phyloP scores from a whole-genome alignment of 2,113 vertebrate genomes.

The Mugil cephalus region DNA sequence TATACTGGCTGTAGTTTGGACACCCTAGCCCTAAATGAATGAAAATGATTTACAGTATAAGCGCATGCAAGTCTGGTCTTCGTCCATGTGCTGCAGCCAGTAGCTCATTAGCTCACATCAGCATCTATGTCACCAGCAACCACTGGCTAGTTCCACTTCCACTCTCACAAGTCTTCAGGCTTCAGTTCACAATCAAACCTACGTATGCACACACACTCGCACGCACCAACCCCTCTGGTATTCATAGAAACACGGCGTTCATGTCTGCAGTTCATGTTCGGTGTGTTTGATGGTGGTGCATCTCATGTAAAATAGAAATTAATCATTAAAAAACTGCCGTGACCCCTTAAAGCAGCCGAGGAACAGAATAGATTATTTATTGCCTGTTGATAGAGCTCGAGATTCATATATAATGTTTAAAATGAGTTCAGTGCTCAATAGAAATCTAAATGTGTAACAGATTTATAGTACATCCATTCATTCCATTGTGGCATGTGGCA shows the following conservation, averaged over 20 bases:
- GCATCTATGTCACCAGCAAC: slow-evolving; percentile 6
- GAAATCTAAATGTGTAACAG: neutral
- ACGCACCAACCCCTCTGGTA: neutral
- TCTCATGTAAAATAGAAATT: neutral
- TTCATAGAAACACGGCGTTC: neutral
- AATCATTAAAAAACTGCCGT: neutral
- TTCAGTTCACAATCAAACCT: too few species aligned
- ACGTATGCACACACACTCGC: too few species aligned
- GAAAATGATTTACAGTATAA: neutral
- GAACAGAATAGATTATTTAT: neutral
- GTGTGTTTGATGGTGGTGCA: neutral
- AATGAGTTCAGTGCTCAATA: neutral
- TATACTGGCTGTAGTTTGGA: too few species aligned
- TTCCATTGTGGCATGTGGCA: neutral
- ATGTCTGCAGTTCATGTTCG: neutral
- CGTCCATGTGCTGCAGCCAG: neutral
- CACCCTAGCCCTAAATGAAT: neutral
- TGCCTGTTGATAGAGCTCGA: slow-evolving; percentile 3
- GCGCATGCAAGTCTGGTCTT: neutral
- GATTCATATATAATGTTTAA: neutral
- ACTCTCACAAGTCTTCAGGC: too few species aligned
- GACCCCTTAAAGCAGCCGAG: neutral
- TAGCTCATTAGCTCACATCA: slow-evolving; percentile 38
- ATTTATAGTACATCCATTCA: neutral
- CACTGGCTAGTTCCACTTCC: too few species aligned